Evolutionary conservation across 2,113 vertebrate genomes (phyloP).

Genomic region (Corvus hawaiiensis): DNA sequence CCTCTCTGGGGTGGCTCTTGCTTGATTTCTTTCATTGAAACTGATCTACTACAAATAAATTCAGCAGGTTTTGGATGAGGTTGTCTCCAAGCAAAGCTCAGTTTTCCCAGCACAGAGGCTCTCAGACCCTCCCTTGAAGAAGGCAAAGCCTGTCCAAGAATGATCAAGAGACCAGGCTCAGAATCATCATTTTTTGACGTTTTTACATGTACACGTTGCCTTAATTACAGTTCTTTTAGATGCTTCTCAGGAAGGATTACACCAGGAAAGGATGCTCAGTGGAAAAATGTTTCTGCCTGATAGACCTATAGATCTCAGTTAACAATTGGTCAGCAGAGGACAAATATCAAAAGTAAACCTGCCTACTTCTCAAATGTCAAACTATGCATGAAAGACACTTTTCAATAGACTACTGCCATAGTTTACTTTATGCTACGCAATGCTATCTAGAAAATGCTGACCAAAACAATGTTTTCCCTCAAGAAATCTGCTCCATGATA

Average conservation of each 20-base stretch:
- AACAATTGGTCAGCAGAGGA: not conserved
- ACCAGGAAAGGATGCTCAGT: not conserved
- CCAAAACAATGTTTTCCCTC: not conserved
- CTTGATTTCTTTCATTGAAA: not conserved
- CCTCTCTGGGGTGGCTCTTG: not conserved
- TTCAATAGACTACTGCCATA: not conserved
- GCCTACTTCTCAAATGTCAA: not conserved
- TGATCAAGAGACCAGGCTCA: not conserved
- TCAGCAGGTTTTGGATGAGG: not conserved
- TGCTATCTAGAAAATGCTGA: not conserved
- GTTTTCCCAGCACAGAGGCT: not conserved
- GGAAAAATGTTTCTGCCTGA: not conserved
- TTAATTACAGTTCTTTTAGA: not conserved
- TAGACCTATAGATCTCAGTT: not conserved
- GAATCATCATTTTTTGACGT: not conserved
- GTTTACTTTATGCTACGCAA: not conserved
- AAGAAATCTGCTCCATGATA: not conserved
- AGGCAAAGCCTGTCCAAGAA: not conserved
- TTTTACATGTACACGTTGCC: not conserved
- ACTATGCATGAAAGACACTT: not conserved
- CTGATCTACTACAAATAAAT: not conserved
- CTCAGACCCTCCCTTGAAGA: not conserved
- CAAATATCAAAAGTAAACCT: not conserved
- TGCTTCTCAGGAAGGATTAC: not conserved
- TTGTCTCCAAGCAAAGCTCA: not conserved